Percentiles rank a stretch among this genome's conserved stretches.
Evolutionary conservation across 2,888 invertebrate species (phyloP).

Genomic region (Drosophila ustulata): DNA sequence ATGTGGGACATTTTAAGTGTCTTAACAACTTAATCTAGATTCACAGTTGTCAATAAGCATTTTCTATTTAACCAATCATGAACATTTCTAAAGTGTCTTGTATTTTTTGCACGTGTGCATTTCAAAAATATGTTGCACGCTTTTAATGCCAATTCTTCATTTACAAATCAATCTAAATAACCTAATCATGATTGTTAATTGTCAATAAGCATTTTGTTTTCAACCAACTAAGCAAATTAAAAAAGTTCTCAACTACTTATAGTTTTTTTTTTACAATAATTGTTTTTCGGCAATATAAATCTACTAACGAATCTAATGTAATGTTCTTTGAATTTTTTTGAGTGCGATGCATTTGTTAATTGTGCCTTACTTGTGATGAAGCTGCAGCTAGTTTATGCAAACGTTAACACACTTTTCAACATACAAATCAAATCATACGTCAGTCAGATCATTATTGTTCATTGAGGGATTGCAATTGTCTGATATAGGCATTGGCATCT

Average conservation of each 20-base stretch:
- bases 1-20: too few species aligned
- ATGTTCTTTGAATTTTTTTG: not conserved
- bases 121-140: too few species aligned
- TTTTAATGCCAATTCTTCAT: too few species aligned
- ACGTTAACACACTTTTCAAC: constrained; percentile 38
- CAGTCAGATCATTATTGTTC: constrained; percentile 41
- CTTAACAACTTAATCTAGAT: too few species aligned
- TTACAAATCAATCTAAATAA: too few species aligned
- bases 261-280: not conserved
- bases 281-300: not conserved
- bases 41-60: too few species aligned
- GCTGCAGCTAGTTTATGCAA: not conserved
- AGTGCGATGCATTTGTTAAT: constrained; percentile 36
- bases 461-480: constrained; percentile 29
- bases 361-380: not conserved
- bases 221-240: too few species aligned
- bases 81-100: too few species aligned
- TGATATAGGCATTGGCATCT: constrained; percentile 37
- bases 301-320: not conserved
- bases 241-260: not conserved
- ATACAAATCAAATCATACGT: constrained; percentile 45
- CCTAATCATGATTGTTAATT: too few species aligned
- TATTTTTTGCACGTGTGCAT: too few species aligned
- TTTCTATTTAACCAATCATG: too few species aligned
- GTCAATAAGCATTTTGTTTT: too few species aligned